Conservation (phyloP, 2,888 invertebrate species). For the Melieria picta region DNA sequence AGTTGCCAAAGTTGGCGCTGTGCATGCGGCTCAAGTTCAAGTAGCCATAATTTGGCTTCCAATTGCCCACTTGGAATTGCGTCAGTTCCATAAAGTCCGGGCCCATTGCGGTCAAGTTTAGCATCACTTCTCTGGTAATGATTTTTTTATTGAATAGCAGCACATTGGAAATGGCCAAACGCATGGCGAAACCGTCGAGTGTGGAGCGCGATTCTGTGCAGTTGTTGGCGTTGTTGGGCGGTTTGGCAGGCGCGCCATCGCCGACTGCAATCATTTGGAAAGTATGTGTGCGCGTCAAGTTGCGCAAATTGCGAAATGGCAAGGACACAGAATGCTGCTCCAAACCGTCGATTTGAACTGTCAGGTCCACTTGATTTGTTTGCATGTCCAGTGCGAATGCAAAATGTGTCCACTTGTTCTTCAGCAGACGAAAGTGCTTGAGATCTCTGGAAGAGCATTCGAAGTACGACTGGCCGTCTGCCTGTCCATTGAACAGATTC, state of each 20-base stretch:
- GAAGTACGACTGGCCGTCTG: constrained; percentile 48
- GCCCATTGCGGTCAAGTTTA: constrained; percentile 63
- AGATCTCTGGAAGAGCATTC: constrained; percentile 56
- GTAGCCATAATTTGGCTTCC: constrained; percentile 62
- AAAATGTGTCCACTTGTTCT: constrained; percentile 63
- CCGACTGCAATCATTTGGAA: constrained; percentile 61
- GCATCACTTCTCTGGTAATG: constrained; percentile 49
- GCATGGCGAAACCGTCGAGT: constrained; percentile 52
- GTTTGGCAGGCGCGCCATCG: constrained; percentile 50
- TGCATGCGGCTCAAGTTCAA: constrained; percentile 56
- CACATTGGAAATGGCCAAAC: constrained; percentile 60
- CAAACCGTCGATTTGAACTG: constrained; percentile 57
- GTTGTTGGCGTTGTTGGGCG: constrained; percentile 39
- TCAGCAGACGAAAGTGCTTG: constrained; percentile 54
- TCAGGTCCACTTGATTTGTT: constrained; percentile 54
- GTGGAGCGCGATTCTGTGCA: constrained; percentile 56
- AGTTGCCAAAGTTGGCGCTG: constrained; percentile 53
- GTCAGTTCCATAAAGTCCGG: constrained; percentile 64
- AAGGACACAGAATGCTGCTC: constrained; percentile 56
- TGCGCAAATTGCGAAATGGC: constrained; percentile 57
- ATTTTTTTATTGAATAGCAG: constrained; percentile 61
- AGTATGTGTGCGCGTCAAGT: constrained; percentile 51
- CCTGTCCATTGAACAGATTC: constrained; percentile 59
- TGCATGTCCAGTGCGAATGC: constrained; percentile 55
- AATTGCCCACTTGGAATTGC: constrained; percentile 61